Conservation (phyloP, 2,113 vertebrate genomes). For the Phyllostomus discolor region DNA sequence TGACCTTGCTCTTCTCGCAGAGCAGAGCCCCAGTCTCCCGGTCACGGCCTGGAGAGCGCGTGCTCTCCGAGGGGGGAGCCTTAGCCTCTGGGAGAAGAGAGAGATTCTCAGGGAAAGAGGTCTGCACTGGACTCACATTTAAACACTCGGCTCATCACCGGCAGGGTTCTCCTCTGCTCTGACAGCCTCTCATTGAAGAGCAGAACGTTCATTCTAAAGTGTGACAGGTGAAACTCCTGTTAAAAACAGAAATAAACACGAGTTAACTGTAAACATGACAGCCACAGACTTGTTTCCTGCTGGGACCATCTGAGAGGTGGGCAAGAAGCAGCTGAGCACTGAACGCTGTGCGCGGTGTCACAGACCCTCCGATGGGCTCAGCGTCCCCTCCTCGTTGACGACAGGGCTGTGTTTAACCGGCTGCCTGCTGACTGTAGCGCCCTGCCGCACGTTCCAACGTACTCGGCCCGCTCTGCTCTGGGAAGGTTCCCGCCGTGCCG, state of each 20-base stretch:
- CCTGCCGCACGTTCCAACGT: not conserved
- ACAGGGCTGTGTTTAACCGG: not conserved
- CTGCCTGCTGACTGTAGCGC: not conserved
- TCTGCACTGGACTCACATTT: not conserved
- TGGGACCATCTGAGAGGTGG: conserved; percentile 71
- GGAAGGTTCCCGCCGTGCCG: not conserved
- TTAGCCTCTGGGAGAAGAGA: not conserved
- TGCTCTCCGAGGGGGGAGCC: not conserved
- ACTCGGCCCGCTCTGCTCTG: not conserved
- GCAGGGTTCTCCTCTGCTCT: conserved; percentile 40
- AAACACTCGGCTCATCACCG: not conserved
- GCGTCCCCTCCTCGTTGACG: not conserved
- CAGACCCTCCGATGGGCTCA: conserved; percentile 24
- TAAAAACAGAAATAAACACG: conserved; percentile 74
- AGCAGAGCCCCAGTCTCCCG: not conserved
- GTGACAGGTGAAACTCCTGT: conserved; percentile 68
- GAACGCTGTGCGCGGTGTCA: conserved; percentile 3
- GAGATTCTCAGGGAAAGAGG: not conserved
- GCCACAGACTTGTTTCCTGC: conserved; percentile 62
- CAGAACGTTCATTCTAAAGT: conserved; percentile 52
- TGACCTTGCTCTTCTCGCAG: no score
- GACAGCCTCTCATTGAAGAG: conserved; percentile 67
- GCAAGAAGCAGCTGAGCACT: conserved; percentile 62
- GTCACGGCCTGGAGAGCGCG: not conserved
- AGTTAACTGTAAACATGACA: conserved; percentile 74